Conservation (phyloP, 2,888 invertebrate genomes). For the Xanthia icteritia region DNA sequence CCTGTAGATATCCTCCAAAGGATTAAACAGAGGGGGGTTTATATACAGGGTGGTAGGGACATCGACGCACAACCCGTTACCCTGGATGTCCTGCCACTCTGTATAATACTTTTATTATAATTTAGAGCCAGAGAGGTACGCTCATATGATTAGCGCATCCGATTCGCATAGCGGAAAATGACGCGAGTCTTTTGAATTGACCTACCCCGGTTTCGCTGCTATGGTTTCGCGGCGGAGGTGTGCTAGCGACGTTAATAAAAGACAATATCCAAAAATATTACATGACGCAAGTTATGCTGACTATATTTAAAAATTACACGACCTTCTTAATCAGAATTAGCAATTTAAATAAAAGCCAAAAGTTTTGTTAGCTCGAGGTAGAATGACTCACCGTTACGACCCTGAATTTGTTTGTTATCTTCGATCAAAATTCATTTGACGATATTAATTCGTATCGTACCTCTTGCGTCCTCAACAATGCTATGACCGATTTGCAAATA, state of each 20-base stretch:
- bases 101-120: too few species aligned
- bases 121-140: too few species aligned
- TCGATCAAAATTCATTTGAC: conserved; percentile 18
- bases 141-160: too few species aligned
- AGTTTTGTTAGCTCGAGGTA: not conserved
- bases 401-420: conserved; percentile 27
- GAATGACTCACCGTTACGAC: conserved; percentile 27
- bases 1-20: too few species aligned
- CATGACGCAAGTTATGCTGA: not conserved
- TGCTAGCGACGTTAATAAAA: not conserved
- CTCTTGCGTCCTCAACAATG: not conserved
- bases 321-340: not conserved
- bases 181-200: too few species aligned
- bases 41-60: too few species aligned
- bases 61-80: too few species aligned
- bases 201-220: too few species aligned
- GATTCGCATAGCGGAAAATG: too few species aligned
- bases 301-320: not conserved
- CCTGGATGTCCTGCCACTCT: too few species aligned
- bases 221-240: too few species aligned
- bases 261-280: not conserved
- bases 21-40: too few species aligned
- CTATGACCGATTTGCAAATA: conserved; percentile 16
- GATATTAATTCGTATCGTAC: not conserved
- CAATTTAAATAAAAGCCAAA: conserved; percentile 6